Percentiles rank a stretch among this genome's conserved stretches.
Evolutionary conservation across 2,113 vertebrate species (phyloP).

Genomic region (Propithecus coquereli): DNA sequence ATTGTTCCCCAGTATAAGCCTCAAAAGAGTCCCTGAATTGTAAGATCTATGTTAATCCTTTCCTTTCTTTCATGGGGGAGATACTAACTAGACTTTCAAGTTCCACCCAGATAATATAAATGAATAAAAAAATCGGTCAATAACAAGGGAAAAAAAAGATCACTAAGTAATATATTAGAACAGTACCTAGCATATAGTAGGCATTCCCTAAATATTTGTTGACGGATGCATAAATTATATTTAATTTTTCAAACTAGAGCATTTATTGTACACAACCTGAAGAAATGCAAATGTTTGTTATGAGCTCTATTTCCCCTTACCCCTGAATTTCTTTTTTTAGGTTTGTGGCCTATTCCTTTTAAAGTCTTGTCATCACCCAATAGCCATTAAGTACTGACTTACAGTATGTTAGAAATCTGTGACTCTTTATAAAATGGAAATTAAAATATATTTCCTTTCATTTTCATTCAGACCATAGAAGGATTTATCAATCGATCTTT

Average conservation of each 20-base stretch:
- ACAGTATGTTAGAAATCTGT: not conserved
- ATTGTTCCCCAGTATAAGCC: not conserved
- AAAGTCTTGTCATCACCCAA: not conserved
- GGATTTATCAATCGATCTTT: conserved; percentile 31
- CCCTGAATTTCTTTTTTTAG: not conserved
- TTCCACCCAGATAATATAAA: not conserved
- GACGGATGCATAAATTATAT: not conserved
- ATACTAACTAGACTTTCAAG: not conserved
- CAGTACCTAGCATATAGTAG: no score
- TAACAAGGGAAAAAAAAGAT: not conserved
- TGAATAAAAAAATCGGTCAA: not conserved
- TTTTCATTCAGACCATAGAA: conserved; percentile 46
- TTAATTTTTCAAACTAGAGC: not conserved
- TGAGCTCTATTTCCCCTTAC: not conserved
- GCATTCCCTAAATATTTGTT: not conserved
- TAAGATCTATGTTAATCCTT: not conserved
- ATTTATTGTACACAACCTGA: not conserved
- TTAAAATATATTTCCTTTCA: conserved; percentile 27
- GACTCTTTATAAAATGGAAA: conserved; percentile 44
- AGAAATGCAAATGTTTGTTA: not conserved
- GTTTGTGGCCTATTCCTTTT: not conserved
- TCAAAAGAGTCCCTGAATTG: not conserved
- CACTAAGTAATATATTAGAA: not conserved
- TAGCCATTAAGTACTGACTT: not conserved
- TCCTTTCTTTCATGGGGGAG: not conserved